phyloP scores from a whole-genome alignment of 2,888 invertebrate genomes.

The Eupithecia centaureata region DNA sequence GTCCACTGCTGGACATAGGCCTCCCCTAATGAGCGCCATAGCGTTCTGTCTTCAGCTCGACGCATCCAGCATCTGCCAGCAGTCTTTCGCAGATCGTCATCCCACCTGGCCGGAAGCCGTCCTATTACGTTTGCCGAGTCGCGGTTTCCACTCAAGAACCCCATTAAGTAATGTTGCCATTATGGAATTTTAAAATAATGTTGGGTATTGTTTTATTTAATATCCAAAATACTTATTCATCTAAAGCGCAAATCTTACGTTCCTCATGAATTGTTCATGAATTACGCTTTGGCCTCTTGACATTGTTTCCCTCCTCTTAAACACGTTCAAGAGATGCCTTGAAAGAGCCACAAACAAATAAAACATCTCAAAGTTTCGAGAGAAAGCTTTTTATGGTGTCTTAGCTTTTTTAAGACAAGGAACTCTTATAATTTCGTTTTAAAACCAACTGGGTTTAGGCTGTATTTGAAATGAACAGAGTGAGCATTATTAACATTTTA shows the following conservation, averaged over 20 bases:
- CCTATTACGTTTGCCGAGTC: too few species aligned
- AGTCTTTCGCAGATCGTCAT: too few species aligned
- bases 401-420: neutral
- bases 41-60: too few species aligned
- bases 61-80: too few species aligned
- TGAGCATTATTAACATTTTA: too few species aligned
- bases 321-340: constrained; percentile 7
- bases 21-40: too few species aligned
- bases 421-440: neutral
- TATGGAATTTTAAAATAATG: neutral
- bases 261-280: constrained; percentile 3
- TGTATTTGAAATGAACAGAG: neutral
- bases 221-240: constrained; percentile 3
- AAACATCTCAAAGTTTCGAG: neutral
- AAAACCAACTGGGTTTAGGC: neutral
- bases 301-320: constrained; percentile 8
- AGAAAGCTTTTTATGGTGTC: neutral
- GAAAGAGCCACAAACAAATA: constrained; percentile 1
- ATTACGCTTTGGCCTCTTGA: constrained; percentile 2
- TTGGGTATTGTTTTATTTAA: neutral
- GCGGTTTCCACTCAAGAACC: too few species aligned
- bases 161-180: too few species aligned
- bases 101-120: too few species aligned
- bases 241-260: neutral
- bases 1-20: too few species aligned